Evolutionary conservation across 1,140 invertebrate genomes (phyloP), one percentile per base, ranked within the genome.

Genomic region (Drosophila erecta): DNA sequence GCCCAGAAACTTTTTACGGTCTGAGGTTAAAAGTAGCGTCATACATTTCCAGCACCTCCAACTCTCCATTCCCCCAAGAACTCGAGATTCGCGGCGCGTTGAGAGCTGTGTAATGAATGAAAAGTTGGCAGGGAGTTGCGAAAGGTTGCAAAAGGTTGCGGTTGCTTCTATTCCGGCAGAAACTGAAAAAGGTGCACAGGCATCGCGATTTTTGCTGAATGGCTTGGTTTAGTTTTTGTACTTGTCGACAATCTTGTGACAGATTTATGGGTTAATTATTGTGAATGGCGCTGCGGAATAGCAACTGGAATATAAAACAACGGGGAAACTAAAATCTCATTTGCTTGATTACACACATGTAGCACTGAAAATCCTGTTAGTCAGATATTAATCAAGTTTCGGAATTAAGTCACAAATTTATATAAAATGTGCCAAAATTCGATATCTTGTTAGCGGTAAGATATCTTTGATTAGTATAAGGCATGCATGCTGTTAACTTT

Each of bases 191-290:
- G 71, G 64, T 60, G 60, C 46, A 54, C 67, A 27, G 43, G 58
- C 66, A 72, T 62, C 41, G 81, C 60, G 81, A 72, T 81, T 86
- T 86, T 64, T 79, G 74, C 67, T 81, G 83, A 87, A 71, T 77
- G 41, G 62, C 47, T 64, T 43, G 33, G 58, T 49, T 64, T 58
- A 86, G 81, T 81, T 84, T 49, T 85, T 79, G 40, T 50, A 73
- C 60, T 76, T 87, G 80, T 84, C 75, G 80, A 75, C 80, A 83
- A 79, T 84, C 71, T 84, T 65, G 61, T 66, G 76, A 76, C 71
- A 79, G 81, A 86, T 86, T 86, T 86, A 86, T 86, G 83, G 72
- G 83, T 86, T 86, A 81, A 87, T 86, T 86, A 86, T 61, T 58
- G 62, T 69, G 64, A 69, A 70, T 56, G 50, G 35, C 33, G 49